Evolutionary conservation across 30 jellyfish, hydroid and myxozoan species (phyloP), one percentile per base, ranked within the genome.

Genomic region (Mastigias papua): DNA sequence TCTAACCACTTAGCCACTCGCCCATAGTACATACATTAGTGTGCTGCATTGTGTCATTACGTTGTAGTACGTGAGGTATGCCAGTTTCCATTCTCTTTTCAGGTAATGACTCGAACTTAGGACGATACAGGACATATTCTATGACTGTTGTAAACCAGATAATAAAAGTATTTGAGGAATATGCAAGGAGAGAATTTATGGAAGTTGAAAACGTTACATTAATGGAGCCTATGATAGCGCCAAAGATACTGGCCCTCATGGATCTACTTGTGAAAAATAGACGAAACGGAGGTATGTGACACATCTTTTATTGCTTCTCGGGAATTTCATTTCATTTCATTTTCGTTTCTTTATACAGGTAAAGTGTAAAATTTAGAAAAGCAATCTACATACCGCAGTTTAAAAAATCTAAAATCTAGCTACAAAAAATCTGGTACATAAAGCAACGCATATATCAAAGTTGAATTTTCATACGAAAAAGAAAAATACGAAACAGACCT

Each of bases 191-290:
- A 1, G 32, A 9, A 9, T 89, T 69, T 65, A 86, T 85, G 28
- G 20, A 31, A 8, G 69, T 75, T n/a, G 90, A 80, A 31, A 17
- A 50, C 50, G 73, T 89, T 25, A 4, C 60, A 33, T 60, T 80
- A 51, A 63, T 64, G 65, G 86, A 80, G 54, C 97, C 97, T 25
- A 20, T 71, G 48, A 80, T 89, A 69, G 49, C 89, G 16, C 61
- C 73, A 0, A 89, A 89, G 34, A 88, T 73, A 29, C 21, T 34
- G 32, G 31, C 34, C 2, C 19, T 89, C 42, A 73, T 89, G 93
- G 90, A 89, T 26, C 15, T 80, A 26, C 76, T 89, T 26, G 54
- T 46, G 3, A 60, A 89, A 32, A 34, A 34, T 5, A 73, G 34
- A 81, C 48, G 28, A 19, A 86, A 82, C 35, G 54, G 88, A 26